Percentiles rank a stretch among this genome's conserved stretches.
These are phyloP conservation scores for Takifugu flavidus DNA, from an alignment of 2,113 vertebrate species.

Conservation along the genomic window DNA sequence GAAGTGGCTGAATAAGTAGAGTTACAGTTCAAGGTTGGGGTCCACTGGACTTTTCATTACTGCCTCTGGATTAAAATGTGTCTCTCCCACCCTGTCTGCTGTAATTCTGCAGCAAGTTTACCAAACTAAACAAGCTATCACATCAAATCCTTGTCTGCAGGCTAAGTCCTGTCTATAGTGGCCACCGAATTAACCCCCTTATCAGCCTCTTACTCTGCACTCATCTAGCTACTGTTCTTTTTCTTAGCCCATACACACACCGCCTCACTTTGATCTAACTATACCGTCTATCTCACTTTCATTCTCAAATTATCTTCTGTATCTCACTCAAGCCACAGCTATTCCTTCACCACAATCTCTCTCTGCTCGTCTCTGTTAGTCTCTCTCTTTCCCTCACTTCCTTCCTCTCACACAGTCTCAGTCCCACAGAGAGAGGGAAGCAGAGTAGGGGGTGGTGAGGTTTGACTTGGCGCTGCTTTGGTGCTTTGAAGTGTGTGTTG, in stretches of 20 bases:
- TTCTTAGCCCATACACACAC: constrained; percentile 26
- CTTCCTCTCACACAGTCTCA: constrained; percentile 31
- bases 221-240: constrained; percentile 47
- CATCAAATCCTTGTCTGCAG: constrained; percentile 63
- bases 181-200: constrained; percentile 65
- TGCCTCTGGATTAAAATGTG: constrained; percentile 59
- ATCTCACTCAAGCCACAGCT: constrained; percentile 48
- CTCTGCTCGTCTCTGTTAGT: constrained; percentile 44
- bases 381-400: constrained; percentile 12
- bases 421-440: constrained; percentile 53
- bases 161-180: constrained; percentile 50
- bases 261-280: constrained; percentile 31
- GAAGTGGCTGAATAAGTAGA: constrained; percentile 65
- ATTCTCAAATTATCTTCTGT: constrained; percentile 39
- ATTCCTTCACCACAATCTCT: constrained; percentile 45
- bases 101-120: constrained; percentile 65
- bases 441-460: constrained; percentile 56
- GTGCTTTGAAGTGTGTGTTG: constrained; percentile 90
- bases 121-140: constrained; percentile 75
- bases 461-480: constrained; percentile 66
- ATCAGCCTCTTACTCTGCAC: constrained; percentile 50
- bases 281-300: constrained; percentile 36
- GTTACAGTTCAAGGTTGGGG: constrained; percentile 60
- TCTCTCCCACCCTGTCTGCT: constrained; percentile 56
- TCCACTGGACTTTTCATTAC: constrained; percentile 68